Evolutionary conservation across 2,797 vertebrate genomes (phyloP).

Genomic region (Dendrocincla tyrannina): DNA sequence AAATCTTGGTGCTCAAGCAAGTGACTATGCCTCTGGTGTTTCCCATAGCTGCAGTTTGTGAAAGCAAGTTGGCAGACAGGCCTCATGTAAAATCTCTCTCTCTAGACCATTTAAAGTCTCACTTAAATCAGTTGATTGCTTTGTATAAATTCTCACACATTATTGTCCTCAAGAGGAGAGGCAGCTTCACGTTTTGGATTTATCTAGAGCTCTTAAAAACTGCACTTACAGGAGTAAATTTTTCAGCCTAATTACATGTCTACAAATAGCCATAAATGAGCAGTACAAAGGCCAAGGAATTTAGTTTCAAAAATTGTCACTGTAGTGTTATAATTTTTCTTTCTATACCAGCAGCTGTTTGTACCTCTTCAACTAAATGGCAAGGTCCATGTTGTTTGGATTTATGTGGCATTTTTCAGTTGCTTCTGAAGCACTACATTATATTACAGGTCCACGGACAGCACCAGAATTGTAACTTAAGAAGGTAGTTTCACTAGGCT

Average conservation of each 20-base stretch:
- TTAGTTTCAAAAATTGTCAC: not conserved
- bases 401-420: not conserved
- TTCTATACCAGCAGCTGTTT: not conserved
- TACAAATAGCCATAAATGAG: not conserved
- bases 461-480: not conserved
- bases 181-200: not conserved
- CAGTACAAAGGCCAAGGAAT: not conserved
- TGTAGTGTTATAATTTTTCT: not conserved
- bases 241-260: not conserved
- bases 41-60: not conserved
- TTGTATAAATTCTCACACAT: not conserved
- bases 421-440: not conserved
- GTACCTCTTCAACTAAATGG: not conserved
- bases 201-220: not conserved
- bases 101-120: not conserved
- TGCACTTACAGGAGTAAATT: not conserved
- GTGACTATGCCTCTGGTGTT: not conserved
- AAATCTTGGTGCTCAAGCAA: not conserved
- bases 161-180: not conserved
- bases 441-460: not conserved
- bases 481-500: not conserved
- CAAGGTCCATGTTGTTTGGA: not conserved
- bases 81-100: not conserved
- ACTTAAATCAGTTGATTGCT: not conserved
- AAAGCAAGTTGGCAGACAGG: not conserved